Conservation (phyloP, 2,888 invertebrate species). For the Coecobrya sp. region DNA sequence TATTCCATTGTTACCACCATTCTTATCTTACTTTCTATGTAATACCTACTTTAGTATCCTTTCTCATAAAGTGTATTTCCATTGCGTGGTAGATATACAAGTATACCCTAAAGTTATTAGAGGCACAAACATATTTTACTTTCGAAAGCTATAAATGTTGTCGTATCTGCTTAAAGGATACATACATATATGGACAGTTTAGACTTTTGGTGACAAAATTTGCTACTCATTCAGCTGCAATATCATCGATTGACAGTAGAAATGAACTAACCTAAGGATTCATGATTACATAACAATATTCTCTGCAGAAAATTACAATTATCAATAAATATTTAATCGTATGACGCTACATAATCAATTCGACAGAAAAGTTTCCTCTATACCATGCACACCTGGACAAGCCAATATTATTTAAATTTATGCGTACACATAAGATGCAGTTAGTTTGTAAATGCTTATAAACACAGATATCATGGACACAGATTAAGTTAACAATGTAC, state of each 20-base stretch:
- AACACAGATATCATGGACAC: conserved; percentile 64
- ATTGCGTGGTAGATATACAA: background rate
- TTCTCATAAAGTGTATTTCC: too few species aligned
- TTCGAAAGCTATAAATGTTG: background rate
- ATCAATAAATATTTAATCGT: too few species aligned
- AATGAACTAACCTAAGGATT: background rate
- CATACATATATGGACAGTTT: background rate
- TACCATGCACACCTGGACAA: too few species aligned
- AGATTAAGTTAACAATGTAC: background rate
- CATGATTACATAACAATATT: background rate
- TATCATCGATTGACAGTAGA: background rate
- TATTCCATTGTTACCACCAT: too few species aligned
- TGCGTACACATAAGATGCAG: too few species aligned
- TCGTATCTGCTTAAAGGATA: background rate
- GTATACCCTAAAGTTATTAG: background rate
- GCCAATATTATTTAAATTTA: too few species aligned
- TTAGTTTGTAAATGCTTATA: conserved; percentile 23
- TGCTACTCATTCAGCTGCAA: conserved; percentile 1
- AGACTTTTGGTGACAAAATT: background rate
- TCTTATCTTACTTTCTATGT: too few species aligned
- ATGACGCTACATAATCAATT: background rate
- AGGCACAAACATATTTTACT: background rate
- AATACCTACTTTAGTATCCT: too few species aligned
- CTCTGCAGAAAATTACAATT: background rate
- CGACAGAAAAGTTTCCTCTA: too few species aligned